Evolutionary conservation across 2,797 vertebrate genomes (phyloP).

Genomic region (Lophotriccus pileatus): DNA sequence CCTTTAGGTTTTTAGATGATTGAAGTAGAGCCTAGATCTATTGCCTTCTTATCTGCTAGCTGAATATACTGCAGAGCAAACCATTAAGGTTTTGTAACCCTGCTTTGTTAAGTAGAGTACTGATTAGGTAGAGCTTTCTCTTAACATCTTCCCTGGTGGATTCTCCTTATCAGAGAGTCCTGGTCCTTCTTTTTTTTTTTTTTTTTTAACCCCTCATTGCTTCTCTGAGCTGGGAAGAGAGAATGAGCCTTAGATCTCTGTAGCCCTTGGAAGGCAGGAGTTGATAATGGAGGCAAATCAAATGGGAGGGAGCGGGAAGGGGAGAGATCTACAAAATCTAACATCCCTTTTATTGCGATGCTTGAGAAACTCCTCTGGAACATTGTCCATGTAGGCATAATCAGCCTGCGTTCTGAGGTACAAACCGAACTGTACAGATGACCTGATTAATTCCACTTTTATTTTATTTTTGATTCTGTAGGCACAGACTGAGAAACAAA

Average conservation of each 20-base stretch:
- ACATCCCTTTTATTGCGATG: neutral
- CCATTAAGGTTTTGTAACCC: neutral
- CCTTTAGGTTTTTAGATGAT: neutral
- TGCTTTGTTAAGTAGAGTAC: neutral
- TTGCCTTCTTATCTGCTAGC: neutral
- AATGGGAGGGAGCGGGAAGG: neutral
- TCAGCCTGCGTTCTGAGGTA: neutral
- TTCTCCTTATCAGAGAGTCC: neutral
- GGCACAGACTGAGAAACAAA: neutral
- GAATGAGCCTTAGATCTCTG: neutral
- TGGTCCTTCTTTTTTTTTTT: neutral
- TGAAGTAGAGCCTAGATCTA: neutral
- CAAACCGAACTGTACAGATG: neutral
- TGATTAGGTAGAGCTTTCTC: neutral
- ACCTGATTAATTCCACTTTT: neutral
- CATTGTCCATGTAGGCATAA: neutral
- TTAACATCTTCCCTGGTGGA: neutral
- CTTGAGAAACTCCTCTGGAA: neutral
- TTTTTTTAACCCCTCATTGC: fast-evolving
- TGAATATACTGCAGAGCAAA: neutral
- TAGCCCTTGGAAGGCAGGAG: neutral
- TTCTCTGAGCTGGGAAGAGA: neutral
- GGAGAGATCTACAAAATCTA: neutral
- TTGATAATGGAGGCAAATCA: neutral
- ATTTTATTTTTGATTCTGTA: neutral